A percentile compares a stretch with the other conserved stretches of the same genome.
These are phyloP conservation scores for Dasypolia templi DNA, from an alignment of 2,888 invertebrate genomes.

Conservation along the genomic window DNA sequence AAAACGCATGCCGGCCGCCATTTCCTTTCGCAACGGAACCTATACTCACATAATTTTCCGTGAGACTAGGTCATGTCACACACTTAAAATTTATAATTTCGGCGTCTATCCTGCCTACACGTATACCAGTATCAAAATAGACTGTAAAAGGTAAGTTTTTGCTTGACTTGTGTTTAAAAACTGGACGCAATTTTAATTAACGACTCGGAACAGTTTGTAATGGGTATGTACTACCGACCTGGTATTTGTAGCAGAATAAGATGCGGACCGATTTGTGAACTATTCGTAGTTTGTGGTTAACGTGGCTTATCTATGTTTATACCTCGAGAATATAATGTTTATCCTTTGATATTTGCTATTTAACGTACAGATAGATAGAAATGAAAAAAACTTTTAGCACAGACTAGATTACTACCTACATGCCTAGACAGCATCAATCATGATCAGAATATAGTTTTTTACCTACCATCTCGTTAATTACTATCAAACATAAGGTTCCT, in stretches of 20 bases:
- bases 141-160: slow-evolving; percentile 59
- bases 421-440: too few relatives aligned
- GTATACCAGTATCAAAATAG: slow-evolving; percentile 39
- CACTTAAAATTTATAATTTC: slow-evolving; percentile 34
- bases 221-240: slow-evolving; percentile 33
- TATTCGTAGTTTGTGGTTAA: slow-evolving; percentile 15
- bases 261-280: slow-evolving; percentile 43
- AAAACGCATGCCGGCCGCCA: not conserved
- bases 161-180: slow-evolving; percentile 57
- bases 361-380: too few relatives aligned
- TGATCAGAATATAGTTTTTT: too few relatives aligned
- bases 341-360: too few relatives aligned
- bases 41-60: not conserved
- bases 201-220: slow-evolving; percentile 59
- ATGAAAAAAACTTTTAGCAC: too few relatives aligned
- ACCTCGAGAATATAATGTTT: not conserved
- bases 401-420: too few relatives aligned
- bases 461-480: too few relatives aligned
- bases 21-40: slow-evolving; percentile 7
- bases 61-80: slow-evolving; percentile 3
- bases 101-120: slow-evolving; percentile 14
- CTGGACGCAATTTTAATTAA: slow-evolving; percentile 60
- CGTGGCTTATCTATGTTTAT: not conserved
- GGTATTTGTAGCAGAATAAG: slow-evolving; percentile 58
- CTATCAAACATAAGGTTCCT: too few relatives aligned